Percentiles rank a stretch among this genome's conserved stretches.
Conservation (phyloP, 2,797 vertebrate species). For the Sebastiscus tertius region DNA sequence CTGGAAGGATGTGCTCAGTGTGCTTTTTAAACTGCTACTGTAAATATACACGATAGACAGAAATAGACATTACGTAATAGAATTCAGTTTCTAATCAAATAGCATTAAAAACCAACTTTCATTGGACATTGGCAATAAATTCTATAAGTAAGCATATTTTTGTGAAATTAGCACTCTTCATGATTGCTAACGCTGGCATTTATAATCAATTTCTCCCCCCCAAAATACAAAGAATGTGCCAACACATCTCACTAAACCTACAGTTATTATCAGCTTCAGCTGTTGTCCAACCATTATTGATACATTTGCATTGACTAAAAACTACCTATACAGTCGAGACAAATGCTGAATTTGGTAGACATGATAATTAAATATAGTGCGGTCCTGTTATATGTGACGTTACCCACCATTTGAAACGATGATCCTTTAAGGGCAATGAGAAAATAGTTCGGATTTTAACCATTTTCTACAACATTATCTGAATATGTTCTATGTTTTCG, state of each 20-base stretch:
- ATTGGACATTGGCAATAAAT: not conserved
- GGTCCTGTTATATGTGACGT: slow-evolving; percentile 12
- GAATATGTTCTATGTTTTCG: slow-evolving; percentile 14
- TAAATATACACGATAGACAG: not conserved
- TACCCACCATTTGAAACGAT: not conserved
- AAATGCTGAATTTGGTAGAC: not conserved
- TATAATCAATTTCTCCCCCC: not conserved
- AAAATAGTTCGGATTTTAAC: slow-evolving; percentile 7
- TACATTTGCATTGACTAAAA: slow-evolving; percentile 15
- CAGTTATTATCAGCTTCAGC: slow-evolving; percentile 9
- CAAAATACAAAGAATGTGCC: not conserved
- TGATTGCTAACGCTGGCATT: not conserved
- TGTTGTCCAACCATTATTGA: not conserved
- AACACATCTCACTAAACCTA: slow-evolving; percentile 33
- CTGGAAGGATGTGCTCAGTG: not conserved
- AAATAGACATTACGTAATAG: not conserved
- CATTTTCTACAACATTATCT: slow-evolving; percentile 1
- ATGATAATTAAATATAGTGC: not conserved
- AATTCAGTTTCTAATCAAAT: not conserved
- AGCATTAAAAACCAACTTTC: not conserved
- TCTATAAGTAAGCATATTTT: not conserved
- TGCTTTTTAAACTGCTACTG: not conserved
- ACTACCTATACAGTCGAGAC: not conserved
- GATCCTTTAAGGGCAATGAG: not conserved
- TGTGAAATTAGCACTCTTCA: not conserved